Evolutionary conservation across 2,113 vertebrate species (phyloP).

Genomic region (Oryzias celebensis): DNA sequence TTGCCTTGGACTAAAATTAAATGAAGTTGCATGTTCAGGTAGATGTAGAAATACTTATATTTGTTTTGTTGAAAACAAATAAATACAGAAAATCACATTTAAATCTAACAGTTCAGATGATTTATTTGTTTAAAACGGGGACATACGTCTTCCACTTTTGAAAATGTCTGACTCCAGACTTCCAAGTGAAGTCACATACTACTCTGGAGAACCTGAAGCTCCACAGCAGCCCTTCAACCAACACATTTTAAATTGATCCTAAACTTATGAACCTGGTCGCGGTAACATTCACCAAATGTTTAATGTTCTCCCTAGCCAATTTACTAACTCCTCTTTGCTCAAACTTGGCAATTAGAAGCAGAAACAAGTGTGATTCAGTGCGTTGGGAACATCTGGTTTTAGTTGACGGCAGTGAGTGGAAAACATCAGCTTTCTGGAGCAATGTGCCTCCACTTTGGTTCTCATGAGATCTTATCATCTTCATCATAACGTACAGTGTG

Average conservation of each 20-base stretch:
- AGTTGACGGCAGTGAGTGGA: slow-evolving; percentile 7
- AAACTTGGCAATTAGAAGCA: slow-evolving; percentile 14
- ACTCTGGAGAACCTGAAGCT: slow-evolving; percentile 16
- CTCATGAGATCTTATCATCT: slow-evolving; percentile 7
- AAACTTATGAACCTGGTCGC: slow-evolving; percentile 30
- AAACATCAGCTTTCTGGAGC: slow-evolving; percentile 2
- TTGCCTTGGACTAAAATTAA: no score
- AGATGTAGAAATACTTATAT: no score
- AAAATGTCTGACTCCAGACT: slow-evolving; percentile 3
- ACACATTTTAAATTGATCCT: background rate
- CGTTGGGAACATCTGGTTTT: slow-evolving; percentile 26
- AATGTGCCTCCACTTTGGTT: background rate
- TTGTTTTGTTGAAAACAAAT: no score
- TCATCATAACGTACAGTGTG: background rate
- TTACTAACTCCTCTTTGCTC: background rate
- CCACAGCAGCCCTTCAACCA: slow-evolving; percentile 12
- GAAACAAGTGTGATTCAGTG: background rate
- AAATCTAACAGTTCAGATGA: no score
- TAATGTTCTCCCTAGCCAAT: slow-evolving; percentile 6
- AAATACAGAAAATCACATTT: no score
- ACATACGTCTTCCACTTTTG: background rate
- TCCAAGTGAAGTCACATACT: slow-evolving; percentile 3
- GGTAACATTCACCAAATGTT: background rate
- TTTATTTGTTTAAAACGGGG: no score
- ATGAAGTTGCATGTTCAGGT: no score